Conservation (phyloP, 2,113 vertebrate species). For the Lepus timidus region DNA sequence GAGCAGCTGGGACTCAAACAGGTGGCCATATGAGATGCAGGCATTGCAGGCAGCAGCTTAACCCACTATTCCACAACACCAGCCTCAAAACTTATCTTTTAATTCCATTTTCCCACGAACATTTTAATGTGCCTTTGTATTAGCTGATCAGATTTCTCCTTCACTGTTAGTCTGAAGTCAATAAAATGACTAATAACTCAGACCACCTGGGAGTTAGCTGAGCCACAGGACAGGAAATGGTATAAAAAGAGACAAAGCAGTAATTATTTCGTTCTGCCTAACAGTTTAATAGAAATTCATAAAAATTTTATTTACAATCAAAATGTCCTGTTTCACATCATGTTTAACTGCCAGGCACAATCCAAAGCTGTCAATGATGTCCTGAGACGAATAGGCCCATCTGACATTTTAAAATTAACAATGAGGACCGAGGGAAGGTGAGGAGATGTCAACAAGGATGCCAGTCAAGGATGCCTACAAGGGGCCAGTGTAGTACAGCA, state of each 20-base stretch:
- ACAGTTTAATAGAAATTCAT: background rate
- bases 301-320: conserved; percentile 5
- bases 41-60: too few relatives aligned
- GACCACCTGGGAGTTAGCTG: background rate
- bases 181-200: background rate
- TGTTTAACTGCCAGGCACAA: background rate
- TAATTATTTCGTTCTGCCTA: background rate
- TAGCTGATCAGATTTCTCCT: background rate
- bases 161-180: background rate
- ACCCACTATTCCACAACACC: too few relatives aligned
- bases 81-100: too few relatives aligned
- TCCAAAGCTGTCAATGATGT: conserved; percentile 9
- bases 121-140: too few relatives aligned
- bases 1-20: too few relatives aligned
- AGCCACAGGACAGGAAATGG: background rate
- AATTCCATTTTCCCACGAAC: too few relatives aligned
- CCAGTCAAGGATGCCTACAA: background rate
- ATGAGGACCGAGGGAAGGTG: background rate
- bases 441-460: background rate
- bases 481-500: too few relatives aligned
- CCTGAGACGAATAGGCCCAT: background rate
- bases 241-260: background rate
- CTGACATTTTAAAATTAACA: background rate
- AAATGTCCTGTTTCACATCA: background rate
- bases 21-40: too few relatives aligned